These are phyloP conservation scores for Anthrax anthrax DNA, from an alignment of 2,888 invertebrate genomes.

Conservation along the genomic window DNA sequence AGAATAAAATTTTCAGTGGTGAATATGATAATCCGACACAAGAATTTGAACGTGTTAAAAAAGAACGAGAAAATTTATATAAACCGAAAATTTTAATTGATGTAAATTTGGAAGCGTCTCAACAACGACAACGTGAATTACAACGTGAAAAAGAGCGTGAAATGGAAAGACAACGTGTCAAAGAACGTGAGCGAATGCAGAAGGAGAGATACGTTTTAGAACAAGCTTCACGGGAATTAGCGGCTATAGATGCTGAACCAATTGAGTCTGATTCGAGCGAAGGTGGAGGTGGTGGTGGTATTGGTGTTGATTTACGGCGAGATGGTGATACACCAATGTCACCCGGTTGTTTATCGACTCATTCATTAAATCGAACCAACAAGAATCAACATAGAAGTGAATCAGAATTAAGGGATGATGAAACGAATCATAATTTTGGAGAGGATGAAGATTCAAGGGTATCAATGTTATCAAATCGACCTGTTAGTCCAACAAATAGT, in stretches of 20 bases:
- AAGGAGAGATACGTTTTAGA: constrained; percentile 38
- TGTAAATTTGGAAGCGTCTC: constrained; percentile 45
- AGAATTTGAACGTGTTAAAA: constrained; percentile 54
- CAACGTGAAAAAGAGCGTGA: constrained; percentile 40
- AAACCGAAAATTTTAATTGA: constrained; percentile 68
- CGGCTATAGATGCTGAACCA: constrained; percentile 53
- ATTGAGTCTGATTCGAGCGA: constrained; percentile 55
- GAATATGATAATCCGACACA: constrained; percentile 48
- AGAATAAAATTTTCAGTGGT: constrained; percentile 56
- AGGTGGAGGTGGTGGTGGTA: constrained; percentile 16
- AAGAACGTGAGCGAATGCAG: constrained; percentile 32
- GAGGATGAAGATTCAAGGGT: constrained; percentile 36
- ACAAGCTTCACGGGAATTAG: constrained; percentile 45
- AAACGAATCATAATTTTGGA: constrained; percentile 10
- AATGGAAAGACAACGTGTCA: constrained; percentile 25
- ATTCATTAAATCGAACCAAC: neutral
- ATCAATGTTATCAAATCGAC: constrained; percentile 24
- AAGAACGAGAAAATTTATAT: constrained; percentile 69
- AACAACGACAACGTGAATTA: constrained; percentile 45
- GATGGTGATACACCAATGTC: neutral
- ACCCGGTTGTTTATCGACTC: neutral
- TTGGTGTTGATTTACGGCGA: constrained; percentile 1
- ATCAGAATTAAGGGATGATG: constrained; percentile 27
- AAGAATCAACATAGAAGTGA: constrained; percentile 16
- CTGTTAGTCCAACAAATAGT: constrained; percentile 12